Base-by-base conservation (phyloP, 2,888 invertebrate species). In the Amiota communis region DNA sequence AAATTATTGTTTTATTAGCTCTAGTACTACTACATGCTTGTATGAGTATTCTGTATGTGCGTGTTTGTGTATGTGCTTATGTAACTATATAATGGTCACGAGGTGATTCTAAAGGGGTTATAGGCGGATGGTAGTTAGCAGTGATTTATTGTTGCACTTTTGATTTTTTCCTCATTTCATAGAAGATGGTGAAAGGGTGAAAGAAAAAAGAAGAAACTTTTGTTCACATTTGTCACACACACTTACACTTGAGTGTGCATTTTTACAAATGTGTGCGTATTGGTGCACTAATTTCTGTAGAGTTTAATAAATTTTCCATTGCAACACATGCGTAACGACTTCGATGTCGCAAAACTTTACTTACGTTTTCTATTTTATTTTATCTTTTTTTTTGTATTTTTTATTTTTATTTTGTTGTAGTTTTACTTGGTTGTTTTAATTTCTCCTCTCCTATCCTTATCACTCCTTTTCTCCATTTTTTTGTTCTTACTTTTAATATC, bases 281-380 rank as follows among this genome's bases (percentile, higher is more conserved):
- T 74, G 73, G 59, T 77, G 84, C 76, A 79, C 80, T 80, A 81
- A 84, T 84, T 82, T 83, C 80, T 79, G 81, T 84, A 77, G 79
- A 78, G 81, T 80, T 84, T 80, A 82, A 84, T 80, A 80, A 79
- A 82, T 82, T 83, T 77, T 74, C 59, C 72, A 75, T 67, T 81
- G 81, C 83, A 78, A 76, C 82, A 78, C 77, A 81, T 83, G 82
- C 80, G 81, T 81, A 80, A 65, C 59, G 59, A 51, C 53, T 12
- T 59, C 8, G 9, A 74, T 36, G 36, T 36, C 6, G 79, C 74
- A 75, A 57, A 78, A 78, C 71, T 78, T 76, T 78, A 61, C 74
- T 36, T 36, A 36, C 36, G 36, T 36, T 36, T 36, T 36, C 36
- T 36, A 36, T 36, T 36, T 36, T 36, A 36, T 36, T 36, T 36